Conservation (phyloP, 2,797 vertebrate species). For the Distichodus sexfasciatus region DNA sequence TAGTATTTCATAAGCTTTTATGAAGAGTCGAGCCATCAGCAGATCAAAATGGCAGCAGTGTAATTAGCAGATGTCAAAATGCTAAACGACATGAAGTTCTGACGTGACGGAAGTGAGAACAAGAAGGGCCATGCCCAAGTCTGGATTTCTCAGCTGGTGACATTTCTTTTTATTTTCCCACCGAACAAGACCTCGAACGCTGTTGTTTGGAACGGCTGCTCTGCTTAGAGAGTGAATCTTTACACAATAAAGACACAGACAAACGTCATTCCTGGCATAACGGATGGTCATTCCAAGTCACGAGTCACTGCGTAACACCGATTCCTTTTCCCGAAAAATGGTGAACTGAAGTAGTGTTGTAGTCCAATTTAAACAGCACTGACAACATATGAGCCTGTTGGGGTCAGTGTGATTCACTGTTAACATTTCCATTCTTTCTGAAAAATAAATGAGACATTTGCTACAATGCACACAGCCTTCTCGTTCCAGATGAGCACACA, state of each 20-base stretch:
- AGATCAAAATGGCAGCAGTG: not conserved
- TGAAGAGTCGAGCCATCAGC: not conserved
- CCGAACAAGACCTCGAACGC: not conserved
- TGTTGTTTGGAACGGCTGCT: not conserved
- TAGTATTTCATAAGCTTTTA: not conserved
- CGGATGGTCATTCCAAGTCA: not conserved
- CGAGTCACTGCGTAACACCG: too few relatives aligned
- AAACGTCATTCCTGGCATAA: not conserved
- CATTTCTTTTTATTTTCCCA: not conserved
- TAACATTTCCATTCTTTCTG: too few relatives aligned
- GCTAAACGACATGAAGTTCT: not conserved
- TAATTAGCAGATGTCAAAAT: slow-evolving; percentile 21
- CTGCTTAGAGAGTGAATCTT: not conserved
- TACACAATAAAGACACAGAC: not conserved
- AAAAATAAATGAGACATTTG: too few relatives aligned
- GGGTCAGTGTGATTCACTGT: not conserved
- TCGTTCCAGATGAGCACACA: too few relatives aligned
- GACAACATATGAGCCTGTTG: not conserved
- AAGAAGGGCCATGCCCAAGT: not conserved
- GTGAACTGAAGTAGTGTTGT: not conserved
- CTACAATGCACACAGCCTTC: too few relatives aligned
- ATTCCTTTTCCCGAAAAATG: not conserved
- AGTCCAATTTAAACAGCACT: not conserved
- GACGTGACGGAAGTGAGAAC: slow-evolving; percentile 13
- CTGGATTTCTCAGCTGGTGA: not conserved